Evolutionary conservation across 2,113 vertebrate genomes (phyloP).

Genomic region (Gnathonemus longibarbis): DNA sequence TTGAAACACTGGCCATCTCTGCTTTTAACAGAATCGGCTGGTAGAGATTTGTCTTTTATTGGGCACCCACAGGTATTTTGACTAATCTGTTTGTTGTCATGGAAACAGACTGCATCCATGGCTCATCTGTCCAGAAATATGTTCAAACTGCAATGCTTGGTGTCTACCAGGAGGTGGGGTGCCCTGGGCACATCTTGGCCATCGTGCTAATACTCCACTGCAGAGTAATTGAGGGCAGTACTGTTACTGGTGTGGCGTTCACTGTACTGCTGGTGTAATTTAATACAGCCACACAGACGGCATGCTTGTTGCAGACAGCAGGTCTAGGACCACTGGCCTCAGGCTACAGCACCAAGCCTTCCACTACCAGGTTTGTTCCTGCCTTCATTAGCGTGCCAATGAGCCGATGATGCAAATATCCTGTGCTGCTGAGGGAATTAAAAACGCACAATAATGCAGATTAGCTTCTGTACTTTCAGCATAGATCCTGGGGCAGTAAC

Average conservation of each 20-base stretch:
- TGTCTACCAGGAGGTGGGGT: background rate
- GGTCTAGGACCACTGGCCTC: constrained; percentile 32
- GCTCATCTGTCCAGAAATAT: background rate
- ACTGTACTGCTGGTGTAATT: background rate
- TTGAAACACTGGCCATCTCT: too few species aligned
- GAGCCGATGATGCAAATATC: background rate
- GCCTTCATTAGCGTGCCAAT: background rate
- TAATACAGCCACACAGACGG: constrained; percentile 16
- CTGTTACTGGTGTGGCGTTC: background rate
- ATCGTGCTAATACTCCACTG: background rate
- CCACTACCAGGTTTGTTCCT: background rate
- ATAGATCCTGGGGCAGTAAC: background rate
- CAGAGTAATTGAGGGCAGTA: background rate
- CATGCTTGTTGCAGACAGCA: constrained; percentile 34
- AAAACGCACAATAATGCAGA: constrained; percentile 1
- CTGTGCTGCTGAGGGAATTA: background rate
- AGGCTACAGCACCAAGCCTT: background rate
- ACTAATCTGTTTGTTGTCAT: constrained; percentile 44
- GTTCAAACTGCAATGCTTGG: background rate
- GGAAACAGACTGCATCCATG: constrained; percentile 30
- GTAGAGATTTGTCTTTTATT: constrained; percentile 44
- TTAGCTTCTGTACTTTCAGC: background rate
- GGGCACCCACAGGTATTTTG: constrained; percentile 53
- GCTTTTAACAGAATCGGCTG: constrained; percentile 39
- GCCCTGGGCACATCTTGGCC: background rate